Percentiles rank a stretch among this genome's conserved stretches.
Conservation (phyloP, 2,888 invertebrate species). For the Tenodera sinensis region DNA sequence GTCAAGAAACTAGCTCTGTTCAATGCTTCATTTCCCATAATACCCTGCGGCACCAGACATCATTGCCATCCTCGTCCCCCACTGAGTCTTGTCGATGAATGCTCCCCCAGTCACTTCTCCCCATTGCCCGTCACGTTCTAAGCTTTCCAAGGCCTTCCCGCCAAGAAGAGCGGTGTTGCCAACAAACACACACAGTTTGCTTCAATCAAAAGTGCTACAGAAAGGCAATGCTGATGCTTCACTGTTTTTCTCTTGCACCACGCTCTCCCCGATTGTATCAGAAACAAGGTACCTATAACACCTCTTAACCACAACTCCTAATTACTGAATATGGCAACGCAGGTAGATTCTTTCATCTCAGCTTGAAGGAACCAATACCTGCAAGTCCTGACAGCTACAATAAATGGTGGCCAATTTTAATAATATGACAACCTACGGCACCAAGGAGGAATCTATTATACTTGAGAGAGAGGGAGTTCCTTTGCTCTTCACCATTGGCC, state of each 20-base stretch:
- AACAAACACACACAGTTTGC: not conserved
- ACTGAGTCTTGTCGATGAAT: constrained; percentile 10
- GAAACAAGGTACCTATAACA: not conserved
- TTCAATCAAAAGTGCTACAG: not conserved
- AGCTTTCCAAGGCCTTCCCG: constrained; percentile 30
- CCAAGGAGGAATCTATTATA: constrained; percentile 28
- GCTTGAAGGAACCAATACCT: constrained; percentile 29
- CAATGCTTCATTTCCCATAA: constrained; percentile 30
- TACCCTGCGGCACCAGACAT: constrained; percentile 18
- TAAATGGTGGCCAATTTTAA: constrained; percentile 37
- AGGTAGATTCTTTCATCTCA: constrained; percentile 22
- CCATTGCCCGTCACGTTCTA: constrained; percentile 29
- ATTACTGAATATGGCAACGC: constrained; percentile 28
- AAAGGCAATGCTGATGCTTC: not conserved
- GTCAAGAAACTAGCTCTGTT: constrained; percentile 17
- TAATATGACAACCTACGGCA: constrained; percentile 33
- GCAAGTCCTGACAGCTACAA: constrained; percentile 34
- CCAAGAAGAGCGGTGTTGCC: constrained; percentile 24
- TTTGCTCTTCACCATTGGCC: constrained; percentile 34
- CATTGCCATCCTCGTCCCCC: constrained; percentile 18
- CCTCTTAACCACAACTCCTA: not conserved
- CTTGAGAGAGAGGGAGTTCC: constrained; percentile 19
- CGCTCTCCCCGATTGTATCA: not conserved
- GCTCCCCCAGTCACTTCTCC: constrained; percentile 17
- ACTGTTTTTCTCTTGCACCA: not conserved